These are phyloP conservation scores for Notodonta dromedarius DNA, from an alignment of 2,888 invertebrate species.

Conservation along the genomic window DNA sequence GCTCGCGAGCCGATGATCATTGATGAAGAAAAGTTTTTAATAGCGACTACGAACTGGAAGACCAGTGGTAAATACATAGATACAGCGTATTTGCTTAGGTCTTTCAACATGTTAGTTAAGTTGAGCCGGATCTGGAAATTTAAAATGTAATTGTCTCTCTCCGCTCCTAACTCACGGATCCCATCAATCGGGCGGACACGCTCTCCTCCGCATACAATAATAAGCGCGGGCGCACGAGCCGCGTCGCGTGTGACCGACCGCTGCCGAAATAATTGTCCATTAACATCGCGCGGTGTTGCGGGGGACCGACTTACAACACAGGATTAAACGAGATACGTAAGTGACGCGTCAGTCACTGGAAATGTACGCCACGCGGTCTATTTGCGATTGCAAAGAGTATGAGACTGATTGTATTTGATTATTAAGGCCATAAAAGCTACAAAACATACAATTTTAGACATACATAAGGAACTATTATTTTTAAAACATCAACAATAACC, in stretches of 20 bases:
- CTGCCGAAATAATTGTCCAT: slow-evolving; percentile 83
- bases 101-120: too few species aligned
- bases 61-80: too few species aligned
- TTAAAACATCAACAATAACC: too few species aligned
- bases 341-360: not conserved
- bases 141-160: not conserved
- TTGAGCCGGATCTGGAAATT: too few species aligned
- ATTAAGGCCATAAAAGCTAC: too few species aligned
- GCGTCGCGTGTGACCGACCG: slow-evolving; percentile 76
- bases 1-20: too few species aligned
- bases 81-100: too few species aligned
- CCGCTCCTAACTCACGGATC: slow-evolving; percentile 28
- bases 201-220: slow-evolving; percentile 62
- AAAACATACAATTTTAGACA: too few species aligned
- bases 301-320: slow-evolving; percentile 28
- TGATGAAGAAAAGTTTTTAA: too few species aligned
- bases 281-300: slow-evolving; percentile 58
- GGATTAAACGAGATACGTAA: not conserved
- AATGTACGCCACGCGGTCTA: not conserved
- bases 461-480: too few species aligned
- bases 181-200: slow-evolving; percentile 46
- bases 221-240: slow-evolving; percentile 71
- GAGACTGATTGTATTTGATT: not conserved
- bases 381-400: not conserved
- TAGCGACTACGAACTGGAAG: too few species aligned